Evolutionary conservation across 2,113 vertebrate genomes (phyloP), one percentile per base, ranked within the genome.

Genomic region (Ceuthmochares aereus): DNA sequence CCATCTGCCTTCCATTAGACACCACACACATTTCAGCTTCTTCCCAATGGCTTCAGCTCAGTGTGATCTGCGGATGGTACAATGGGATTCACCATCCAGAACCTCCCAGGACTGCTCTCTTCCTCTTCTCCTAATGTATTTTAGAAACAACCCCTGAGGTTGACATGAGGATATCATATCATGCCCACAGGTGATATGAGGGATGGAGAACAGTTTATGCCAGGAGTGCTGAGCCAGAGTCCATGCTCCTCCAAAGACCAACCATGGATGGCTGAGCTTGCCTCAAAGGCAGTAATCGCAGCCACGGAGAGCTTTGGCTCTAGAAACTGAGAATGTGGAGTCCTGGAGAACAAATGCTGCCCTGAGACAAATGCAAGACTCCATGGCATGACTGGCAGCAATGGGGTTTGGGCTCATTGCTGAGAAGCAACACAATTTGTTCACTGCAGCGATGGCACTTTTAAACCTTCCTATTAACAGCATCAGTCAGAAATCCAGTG

Each of bases 41-140:
- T 36, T 27, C 18, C 45, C 16, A 4, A 16, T 0, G 12, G 40
- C 77, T 40, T 15, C 27, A 26, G 34, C 34, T 52, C 15, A 23
- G 2, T 4, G 7, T 2, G 18, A 14, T 60, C 55, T 10, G 20
- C 0, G 0, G 42, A 3, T 9, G n/a, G 32, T 6, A 6, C 0
- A 1, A 21, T 2, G 9, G 29, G 29, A 26, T 5, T 43, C 43
- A 4, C 7, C 42, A 34, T 1, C 70, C 52, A 10, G 49, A 12
- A 10, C 30, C 42, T 29, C 84, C 32, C 2, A 10, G 52, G 3
- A 30, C 30, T 6, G 37, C 54, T 5, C 1, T 1, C 26, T 42
- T 23, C 49, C 40, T 20, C 8, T 14, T 20, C 34, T 16, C 4
- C 45, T 37, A 40, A 40, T 12, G 12, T 40, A 40, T 43, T 52